A percentile compares a stretch with the other conserved stretches of the same genome.
Evolutionary conservation across 2,888 invertebrate species (phyloP).

Genomic region (Zootermopsis nevadensis): DNA sequence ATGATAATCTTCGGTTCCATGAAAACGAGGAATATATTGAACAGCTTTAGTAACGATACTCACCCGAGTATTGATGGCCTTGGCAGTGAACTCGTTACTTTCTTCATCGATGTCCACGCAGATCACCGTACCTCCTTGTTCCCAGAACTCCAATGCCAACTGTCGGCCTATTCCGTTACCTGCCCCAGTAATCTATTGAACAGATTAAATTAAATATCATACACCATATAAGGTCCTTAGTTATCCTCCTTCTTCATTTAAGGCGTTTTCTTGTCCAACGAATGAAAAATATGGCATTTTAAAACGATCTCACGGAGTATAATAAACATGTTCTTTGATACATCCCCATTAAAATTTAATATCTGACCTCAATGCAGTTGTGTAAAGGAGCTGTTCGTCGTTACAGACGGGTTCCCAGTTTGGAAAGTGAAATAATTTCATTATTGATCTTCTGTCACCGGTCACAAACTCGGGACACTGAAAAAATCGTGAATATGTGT

Average conservation of each 20-base stretch:
- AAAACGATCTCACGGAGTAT: neutral
- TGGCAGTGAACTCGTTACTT: slow-evolving; percentile 73
- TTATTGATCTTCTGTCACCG: no score
- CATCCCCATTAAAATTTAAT: no score
- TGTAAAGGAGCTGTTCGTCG: no score
- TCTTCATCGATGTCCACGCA: slow-evolving; percentile 81
- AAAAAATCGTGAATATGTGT: no score
- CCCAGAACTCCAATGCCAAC: slow-evolving; percentile 77
- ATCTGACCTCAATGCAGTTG: no score
- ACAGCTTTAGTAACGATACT: neutral
- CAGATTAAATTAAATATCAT: neutral
- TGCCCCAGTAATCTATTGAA: slow-evolving; percentile 80
- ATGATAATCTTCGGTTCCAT: neutral
- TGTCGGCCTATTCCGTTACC: slow-evolving; percentile 87
- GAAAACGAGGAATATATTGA: neutral
- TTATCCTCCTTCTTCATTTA: neutral
- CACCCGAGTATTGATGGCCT: slow-evolving; percentile 13
- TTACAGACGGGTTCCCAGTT: no score
- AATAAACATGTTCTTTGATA: neutral
- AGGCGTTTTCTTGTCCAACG: neutral
- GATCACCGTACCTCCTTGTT: slow-evolving; percentile 76
- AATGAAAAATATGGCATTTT: neutral
- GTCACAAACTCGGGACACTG: no score
- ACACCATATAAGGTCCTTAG: neutral
- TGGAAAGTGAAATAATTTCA: no score